phyloP scores from a whole-genome alignment of 1,140 invertebrate species.

The Monomorium pharaonis region DNA sequence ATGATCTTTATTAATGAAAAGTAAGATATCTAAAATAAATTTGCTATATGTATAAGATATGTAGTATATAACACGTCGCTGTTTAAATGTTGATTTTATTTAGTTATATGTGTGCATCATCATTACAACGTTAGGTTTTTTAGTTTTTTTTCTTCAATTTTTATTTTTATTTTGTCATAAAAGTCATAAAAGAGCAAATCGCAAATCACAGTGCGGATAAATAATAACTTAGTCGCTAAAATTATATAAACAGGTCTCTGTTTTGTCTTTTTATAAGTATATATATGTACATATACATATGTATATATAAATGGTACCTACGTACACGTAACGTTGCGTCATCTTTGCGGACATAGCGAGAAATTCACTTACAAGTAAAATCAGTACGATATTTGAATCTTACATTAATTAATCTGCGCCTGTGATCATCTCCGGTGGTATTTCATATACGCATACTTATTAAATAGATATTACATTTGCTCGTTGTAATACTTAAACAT shows the following conservation, averaged over 20 bases:
- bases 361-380: slow-evolving; percentile 38
- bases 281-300: slow-evolving; percentile 25
- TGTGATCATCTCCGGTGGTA: background rate
- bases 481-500: slow-evolving; percentile 57
- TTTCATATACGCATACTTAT: slow-evolving; percentile 21
- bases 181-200: slow-evolving; percentile 39
- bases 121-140: slow-evolving; percentile 38
- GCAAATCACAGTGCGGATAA: slow-evolving; percentile 76
- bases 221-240: slow-evolving; percentile 78
- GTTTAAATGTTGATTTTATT: slow-evolving; percentile 66
- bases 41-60: slow-evolving; percentile 60
- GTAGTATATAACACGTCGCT: background rate
- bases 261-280: slow-evolving; percentile 58
- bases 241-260: slow-evolving; percentile 70
- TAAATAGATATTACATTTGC: slow-evolving; percentile 12
- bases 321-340: slow-evolving; percentile 38
- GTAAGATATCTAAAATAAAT: slow-evolving; percentile 53
- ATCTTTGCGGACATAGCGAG: slow-evolving; percentile 35
- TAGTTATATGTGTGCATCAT: slow-evolving; percentile 55
- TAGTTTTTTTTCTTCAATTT: slow-evolving; percentile 22
- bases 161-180: background rate
- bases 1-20: slow-evolving; percentile 78
- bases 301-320: slow-evolving; percentile 72
- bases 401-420: background rate
- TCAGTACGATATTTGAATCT: background rate